These are phyloP conservation scores for Proales similis DNA, from an alignment of 1,140 invertebrate species.

Conservation along the genomic window DNA sequence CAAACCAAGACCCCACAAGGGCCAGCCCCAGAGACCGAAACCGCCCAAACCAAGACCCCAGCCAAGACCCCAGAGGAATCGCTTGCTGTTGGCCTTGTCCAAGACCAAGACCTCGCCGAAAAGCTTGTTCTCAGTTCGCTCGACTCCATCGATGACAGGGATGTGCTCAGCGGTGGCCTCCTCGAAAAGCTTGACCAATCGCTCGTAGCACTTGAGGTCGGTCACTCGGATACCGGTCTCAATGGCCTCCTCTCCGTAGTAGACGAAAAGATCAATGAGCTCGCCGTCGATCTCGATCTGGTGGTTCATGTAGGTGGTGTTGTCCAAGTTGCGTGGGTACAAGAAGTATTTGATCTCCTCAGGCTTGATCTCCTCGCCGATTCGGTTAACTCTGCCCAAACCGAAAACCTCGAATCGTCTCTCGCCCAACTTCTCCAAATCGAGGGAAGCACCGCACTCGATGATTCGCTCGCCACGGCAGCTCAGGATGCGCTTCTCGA, in stretches of 20 bases:
- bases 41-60: constrained; percentile 17
- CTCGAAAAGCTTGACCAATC: neutral
- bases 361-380: neutral
- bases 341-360: constrained; percentile 14
- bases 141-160: neutral
- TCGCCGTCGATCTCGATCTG: neutral
- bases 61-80: too few species aligned
- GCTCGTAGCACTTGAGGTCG: neutral
- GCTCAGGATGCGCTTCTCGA: neutral
- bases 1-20: neutral
- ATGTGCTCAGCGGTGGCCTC: neutral
- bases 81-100: constrained; percentile 15
- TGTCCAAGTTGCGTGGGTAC: constrained; percentile 30
- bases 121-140: neutral
- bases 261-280: constrained; percentile 1
- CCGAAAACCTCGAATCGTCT: constrained; percentile 28
- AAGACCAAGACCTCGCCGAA: constrained; percentile 16
- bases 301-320: constrained; percentile 16
- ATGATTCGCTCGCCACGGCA: neutral
- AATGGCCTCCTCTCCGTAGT: neutral
- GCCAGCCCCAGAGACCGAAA: constrained; percentile 5
- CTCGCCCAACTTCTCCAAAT: neutral
- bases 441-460: neutral
- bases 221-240: constrained; percentile 9
- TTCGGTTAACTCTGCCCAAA: neutral